Evolutionary conservation across 1,140 invertebrate genomes (phyloP), one percentile per base, ranked within the genome.

Genomic region (Agraylea sexmaculata): DNA sequence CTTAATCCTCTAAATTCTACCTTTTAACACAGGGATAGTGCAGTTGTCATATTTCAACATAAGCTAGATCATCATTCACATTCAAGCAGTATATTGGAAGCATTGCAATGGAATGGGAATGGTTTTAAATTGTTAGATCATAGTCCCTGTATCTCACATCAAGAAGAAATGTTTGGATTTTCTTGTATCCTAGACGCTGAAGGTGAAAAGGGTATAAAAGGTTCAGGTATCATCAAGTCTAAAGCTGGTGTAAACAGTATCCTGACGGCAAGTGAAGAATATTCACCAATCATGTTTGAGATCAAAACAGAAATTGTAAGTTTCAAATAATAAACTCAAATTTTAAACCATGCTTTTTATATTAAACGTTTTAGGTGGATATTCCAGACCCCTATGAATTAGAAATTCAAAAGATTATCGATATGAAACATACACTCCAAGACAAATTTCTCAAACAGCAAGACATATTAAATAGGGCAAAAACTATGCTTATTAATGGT

Each of bases 21-120:
- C 23, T 25, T 25, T 25, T n/a, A 6, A n/a, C 40, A 29, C 37
- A 47, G 64, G 17, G 64, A 71, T 49, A 67, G 71, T 51, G 50
- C 66, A 2, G 44, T 70, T 32, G 42, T 73, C 15, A 45, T 73
- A n/a, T 60, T 65, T 23, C 66, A 71, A 53, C 61, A 68, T 41
- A 49, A 50, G 3, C 49, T 71, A 0, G 44, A 56, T 23, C 62
- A 66, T 37, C 51, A 49, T 17, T 55, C 55, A 0, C 68, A 70
- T 37, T 50, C 53, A 3, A 45, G 64, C 5, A 46, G 54, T 10
- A 51, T 58, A 4, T 33, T 70, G n/a, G 68, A 71, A 43, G 52
- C 64, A 18, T 53, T 73, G 0, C 53, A 64, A 2, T 69, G 66
- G 57, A 60, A 69, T 42, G 66, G 64, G 2, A 52, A 58, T 22